A percentile compares a stretch with the other conserved stretches of the same genome.
phyloP scores from a whole-genome alignment of 30 jellyfish, hydroid and myxozoan genomes.

The Hydractinia symbiolongicarpus region DNA sequence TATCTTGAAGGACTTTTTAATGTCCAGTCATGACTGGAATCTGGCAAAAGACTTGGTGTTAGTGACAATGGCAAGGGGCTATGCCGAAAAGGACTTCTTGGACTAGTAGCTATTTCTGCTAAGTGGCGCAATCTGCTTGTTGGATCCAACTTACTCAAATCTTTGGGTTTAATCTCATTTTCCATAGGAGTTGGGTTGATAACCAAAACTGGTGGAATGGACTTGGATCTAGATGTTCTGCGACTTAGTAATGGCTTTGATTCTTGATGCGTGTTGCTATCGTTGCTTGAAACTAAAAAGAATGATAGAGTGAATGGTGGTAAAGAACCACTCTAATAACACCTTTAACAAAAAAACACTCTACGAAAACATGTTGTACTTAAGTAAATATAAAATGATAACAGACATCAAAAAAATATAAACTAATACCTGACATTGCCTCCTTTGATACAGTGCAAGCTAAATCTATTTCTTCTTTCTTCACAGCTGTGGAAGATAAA shows the following conservation, averaged over 20 bases:
- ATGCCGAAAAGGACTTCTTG: slow-evolving; percentile 83
- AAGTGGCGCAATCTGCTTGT: slow-evolving; percentile 49
- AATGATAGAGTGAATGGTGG: too few relatives aligned
- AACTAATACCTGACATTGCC: too few relatives aligned
- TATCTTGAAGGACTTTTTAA: slow-evolving; percentile 75
- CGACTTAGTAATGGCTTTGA: slow-evolving; percentile 49
- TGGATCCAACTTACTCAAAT: slow-evolving; percentile 24
- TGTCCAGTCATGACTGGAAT: slow-evolving; percentile 80
- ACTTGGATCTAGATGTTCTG: slow-evolving; percentile 65
- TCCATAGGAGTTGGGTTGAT: slow-evolving; percentile 61
- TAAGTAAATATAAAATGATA: too few relatives aligned
- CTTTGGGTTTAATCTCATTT: slow-evolving; percentile 43
- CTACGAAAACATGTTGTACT: too few relatives aligned
- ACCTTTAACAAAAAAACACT: not conserved
- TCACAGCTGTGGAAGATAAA: not conserved
- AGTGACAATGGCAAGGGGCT: slow-evolving; percentile 87
- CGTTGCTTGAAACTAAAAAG: not conserved
- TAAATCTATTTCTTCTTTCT: not conserved
- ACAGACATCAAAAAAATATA: too few relatives aligned
- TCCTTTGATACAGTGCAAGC: too few relatives aligned
- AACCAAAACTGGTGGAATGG: slow-evolving; percentile 89
- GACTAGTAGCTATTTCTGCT: slow-evolving; percentile 93
- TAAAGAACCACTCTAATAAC: too few relatives aligned
- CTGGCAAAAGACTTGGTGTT: slow-evolving; percentile 79
- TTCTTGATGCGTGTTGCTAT: not conserved